Base-by-base conservation (phyloP, 2,113 vertebrate genomes). In the Silurus meridionalis region DNA sequence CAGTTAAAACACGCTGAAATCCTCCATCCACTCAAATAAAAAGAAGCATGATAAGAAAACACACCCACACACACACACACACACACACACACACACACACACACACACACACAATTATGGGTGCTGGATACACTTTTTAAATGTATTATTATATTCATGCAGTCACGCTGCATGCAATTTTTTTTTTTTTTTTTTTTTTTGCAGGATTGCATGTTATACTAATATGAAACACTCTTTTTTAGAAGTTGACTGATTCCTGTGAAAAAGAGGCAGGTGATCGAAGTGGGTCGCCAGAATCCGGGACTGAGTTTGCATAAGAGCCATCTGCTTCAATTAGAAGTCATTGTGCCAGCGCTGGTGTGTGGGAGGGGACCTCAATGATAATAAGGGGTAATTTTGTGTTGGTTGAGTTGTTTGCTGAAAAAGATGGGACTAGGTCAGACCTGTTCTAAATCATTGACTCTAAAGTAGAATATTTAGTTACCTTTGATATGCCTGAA, bases 311-410 rank as follows among this genome's bases (percentile, higher is more conserved):
- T 86, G 85, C 80, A 57, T 86, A 78, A 82, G 83, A 80, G 87
- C 89, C 86, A 90, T 88, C 87, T 88, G 88, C 83, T 87, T 89
- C 86, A 88, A 86, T 89, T 88, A 87, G 74, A 82, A 86, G 84
- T 85, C 85, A 87, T 85, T 84, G 86, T 89, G 82, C 66, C 72
- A 48, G 77, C 53, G 81, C 69, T 67, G 66, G 74, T 83, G 88
- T 80, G 86, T 89, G 66, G 80, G 88, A 83, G 83, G 74, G 83
- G 78, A 83, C 83, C 81, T 71, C 21, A 37, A 71, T 77, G 53
- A 88, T 89, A 89, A 89, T 86, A 86, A 82, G 19, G 71, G 82
- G 53, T 88, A 88, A 88, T 86, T 86, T 85, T 66, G 71, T 85
- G 28, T 63, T 66, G 60, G 74, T 84, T 60, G 84, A 86, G 84